Percentiles rank a stretch among this genome's conserved stretches.
Conservation (phyloP, 2,113 vertebrate species). For the Aix galericulata region DNA sequence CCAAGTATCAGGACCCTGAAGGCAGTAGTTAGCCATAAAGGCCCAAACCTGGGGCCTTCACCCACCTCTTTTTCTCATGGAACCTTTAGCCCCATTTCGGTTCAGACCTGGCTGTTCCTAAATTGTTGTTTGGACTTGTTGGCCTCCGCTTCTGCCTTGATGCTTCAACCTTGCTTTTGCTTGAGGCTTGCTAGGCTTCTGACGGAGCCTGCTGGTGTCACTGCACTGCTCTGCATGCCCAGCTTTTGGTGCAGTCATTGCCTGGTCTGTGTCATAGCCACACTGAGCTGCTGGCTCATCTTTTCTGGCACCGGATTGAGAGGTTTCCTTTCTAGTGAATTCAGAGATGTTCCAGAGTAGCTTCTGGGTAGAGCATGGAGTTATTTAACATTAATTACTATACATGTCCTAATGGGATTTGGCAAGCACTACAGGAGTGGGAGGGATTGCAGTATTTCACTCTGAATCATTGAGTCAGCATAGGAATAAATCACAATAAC, state of each 20-base stretch:
- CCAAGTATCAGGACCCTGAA: background rate
- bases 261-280: background rate
- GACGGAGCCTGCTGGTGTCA: background rate
- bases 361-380: background rate
- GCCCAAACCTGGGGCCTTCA: too few relatives aligned
- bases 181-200: background rate
- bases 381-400: slow-evolving; percentile 29
- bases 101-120: background rate
- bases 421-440: background rate
- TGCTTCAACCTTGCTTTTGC: background rate
- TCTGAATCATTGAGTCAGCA: slow-evolving; percentile 25
- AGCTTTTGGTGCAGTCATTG: background rate
- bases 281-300: background rate
- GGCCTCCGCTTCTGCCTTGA: background rate
- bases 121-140: background rate
- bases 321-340: background rate
- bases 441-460: background rate
- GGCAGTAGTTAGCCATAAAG: background rate
- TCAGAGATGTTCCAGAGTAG: background rate
- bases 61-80: background rate
- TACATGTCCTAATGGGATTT: slow-evolving; percentile 30
- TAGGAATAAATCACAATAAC: background rate
- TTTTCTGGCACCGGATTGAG: background rate
- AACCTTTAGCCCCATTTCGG: background rate
- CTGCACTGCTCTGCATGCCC: fast-evolving